These are phyloP conservation scores for Megatriorchis doriae DNA, from an alignment of 2,113 vertebrate species.

Conservation along the genomic window DNA sequence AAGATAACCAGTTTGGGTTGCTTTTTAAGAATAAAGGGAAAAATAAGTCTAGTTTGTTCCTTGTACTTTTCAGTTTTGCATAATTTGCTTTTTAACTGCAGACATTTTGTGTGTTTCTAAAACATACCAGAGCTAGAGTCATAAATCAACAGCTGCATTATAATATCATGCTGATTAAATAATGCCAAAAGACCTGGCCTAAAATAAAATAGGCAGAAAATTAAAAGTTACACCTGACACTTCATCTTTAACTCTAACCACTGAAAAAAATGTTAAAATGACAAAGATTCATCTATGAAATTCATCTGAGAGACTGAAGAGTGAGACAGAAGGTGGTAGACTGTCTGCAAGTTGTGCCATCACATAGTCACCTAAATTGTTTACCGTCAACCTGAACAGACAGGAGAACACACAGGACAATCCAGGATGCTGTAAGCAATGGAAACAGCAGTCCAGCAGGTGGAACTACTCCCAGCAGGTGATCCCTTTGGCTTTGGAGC, in stretches of 20 bases:
- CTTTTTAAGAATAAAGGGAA: background rate
- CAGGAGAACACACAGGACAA: background rate
- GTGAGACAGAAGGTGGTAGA: background rate
- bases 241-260: background rate
- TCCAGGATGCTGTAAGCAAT: background rate
- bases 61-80: background rate
- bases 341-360: background rate
- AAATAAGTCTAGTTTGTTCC: background rate
- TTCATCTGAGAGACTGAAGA: background rate
- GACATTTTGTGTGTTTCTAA: background rate
- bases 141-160: background rate
- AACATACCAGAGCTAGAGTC: background rate
- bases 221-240: background rate
- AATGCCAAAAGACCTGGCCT: background rate
- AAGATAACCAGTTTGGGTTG: background rate
- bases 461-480: too few species aligned
- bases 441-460: background rate
- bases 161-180: background rate
- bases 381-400: background rate
- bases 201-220: slow-evolving; percentile 14
- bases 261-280: background rate
- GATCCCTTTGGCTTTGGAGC: background rate
- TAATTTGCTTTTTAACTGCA: background rate
- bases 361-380: background rate
- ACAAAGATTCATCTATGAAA: background rate